Percentiles rank a stretch among this genome's conserved stretches.
Evolutionary conservation across 2,113 vertebrate species (phyloP).

Genomic region (Anguilla rostrata): DNA sequence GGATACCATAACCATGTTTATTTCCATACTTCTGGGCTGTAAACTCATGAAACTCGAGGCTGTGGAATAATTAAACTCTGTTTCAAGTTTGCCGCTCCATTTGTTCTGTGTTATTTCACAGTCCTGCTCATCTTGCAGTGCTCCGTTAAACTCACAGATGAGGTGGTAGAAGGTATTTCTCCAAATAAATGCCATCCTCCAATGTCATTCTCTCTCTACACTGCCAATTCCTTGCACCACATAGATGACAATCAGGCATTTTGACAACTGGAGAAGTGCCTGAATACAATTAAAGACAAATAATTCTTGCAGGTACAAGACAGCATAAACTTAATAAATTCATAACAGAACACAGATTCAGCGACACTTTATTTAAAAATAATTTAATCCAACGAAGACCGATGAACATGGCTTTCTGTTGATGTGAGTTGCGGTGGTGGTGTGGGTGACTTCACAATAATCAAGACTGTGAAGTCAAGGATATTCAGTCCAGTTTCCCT

Average conservation of each 20-base stretch:
- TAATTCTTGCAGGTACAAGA: background rate
- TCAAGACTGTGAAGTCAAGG: background rate
- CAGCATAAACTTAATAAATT: background rate
- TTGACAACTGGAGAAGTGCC: background rate
- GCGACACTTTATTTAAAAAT: background rate
- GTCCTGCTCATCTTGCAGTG: background rate
- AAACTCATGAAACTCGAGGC: background rate
- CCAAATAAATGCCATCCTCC: background rate
- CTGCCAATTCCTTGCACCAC: background rate
- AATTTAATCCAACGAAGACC: background rate
- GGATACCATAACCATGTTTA: background rate
- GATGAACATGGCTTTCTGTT: background rate
- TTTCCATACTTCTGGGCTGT: background rate
- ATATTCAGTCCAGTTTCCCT: background rate
- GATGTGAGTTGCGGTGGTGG: background rate
- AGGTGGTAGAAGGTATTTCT: background rate
- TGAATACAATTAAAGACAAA: background rate
- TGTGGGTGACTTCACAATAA: background rate
- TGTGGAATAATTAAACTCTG: background rate
- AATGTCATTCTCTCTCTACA: background rate
- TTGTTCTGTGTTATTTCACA: background rate
- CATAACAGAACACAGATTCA: background rate
- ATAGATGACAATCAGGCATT: background rate
- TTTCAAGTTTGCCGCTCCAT: background rate
- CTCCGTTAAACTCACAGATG: background rate